These are phyloP conservation scores for Meles meles DNA, from an alignment of 2,113 vertebrate species.

Conservation along the genomic window DNA sequence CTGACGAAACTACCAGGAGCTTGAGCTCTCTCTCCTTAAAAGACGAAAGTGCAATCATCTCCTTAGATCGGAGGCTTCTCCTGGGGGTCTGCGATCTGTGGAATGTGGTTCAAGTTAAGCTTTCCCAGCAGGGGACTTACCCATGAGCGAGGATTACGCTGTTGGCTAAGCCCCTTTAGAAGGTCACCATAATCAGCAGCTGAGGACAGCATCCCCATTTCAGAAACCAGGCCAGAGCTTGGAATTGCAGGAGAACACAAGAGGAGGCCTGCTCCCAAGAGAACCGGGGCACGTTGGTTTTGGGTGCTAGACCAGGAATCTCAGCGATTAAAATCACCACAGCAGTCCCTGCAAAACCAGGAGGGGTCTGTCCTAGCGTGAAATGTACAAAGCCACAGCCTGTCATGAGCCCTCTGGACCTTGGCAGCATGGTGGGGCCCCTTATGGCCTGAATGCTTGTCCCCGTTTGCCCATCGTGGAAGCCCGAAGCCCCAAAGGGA, in stretches of 20 bases:
- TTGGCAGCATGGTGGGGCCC: too few species aligned
- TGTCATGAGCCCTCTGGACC: neutral
- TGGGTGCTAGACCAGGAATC: neutral
- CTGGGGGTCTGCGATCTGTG: neutral
- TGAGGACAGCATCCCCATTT: neutral
- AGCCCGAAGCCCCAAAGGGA: too few species aligned
- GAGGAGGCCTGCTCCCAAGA: neutral
- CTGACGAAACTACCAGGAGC: neutral
- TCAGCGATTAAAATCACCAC: neutral
- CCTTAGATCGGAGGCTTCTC: neutral
- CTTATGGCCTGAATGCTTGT: neutral
- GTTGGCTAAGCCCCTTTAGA: neutral
- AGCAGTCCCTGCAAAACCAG: neutral
- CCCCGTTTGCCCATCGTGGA: neutral
- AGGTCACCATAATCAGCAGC: neutral
- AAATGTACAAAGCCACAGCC: neutral
- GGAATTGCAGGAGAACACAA: neutral
- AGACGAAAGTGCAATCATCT: constrained; percentile 15
- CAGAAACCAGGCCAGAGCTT: neutral
- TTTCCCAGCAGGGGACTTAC: constrained; percentile 3
- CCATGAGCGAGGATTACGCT: neutral
- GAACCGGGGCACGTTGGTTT: neutral
- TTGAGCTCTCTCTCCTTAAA: neutral
- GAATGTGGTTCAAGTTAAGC: constrained; percentile 58
- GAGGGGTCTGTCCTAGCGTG: neutral